These are phyloP conservation scores for Gila orcuttii DNA, from an alignment of 2,113 vertebrate genomes.

Conservation along the genomic window DNA sequence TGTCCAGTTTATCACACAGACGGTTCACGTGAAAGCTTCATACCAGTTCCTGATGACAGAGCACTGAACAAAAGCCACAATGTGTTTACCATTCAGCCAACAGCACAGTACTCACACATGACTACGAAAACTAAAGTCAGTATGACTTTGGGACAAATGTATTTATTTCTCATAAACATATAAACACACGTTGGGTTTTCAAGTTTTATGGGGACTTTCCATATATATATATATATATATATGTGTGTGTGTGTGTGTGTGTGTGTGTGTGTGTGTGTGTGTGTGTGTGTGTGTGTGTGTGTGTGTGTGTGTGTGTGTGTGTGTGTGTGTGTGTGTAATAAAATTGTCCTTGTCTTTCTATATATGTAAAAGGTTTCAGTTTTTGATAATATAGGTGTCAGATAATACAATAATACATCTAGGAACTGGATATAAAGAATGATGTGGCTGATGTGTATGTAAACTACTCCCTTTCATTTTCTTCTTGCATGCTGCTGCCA, in stretches of 20 bases:
- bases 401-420: background rate
- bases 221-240: too few species aligned
- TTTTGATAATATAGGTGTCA: background rate
- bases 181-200: too few species aligned
- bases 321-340: too few species aligned
- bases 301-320: too few species aligned
- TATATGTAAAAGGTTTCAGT: background rate
- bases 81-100: background rate
- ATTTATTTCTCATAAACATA: too few species aligned
- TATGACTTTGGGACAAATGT: background rate
- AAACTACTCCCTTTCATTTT: slow-evolving; percentile 23
- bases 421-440: background rate
- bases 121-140: background rate
- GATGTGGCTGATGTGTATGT: slow-evolving; percentile 24
- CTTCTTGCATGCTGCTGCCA: slow-evolving; percentile 46
- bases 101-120: background rate
- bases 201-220: too few species aligned
- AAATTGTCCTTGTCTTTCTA: too few species aligned
- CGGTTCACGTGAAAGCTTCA: slow-evolving; percentile 14
- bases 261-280: too few species aligned
- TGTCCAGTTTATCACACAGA: slow-evolving; percentile 35
- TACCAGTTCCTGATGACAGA: slow-evolving; percentile 37
- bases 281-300: too few species aligned
- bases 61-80: slow-evolving; percentile 28
- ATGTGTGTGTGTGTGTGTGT: too few species aligned